Percentiles rank a stretch among this genome's conserved stretches.
phyloP scores from a whole-genome alignment of 2,888 invertebrate genomes.

The Clistopyga incitator region DNA sequence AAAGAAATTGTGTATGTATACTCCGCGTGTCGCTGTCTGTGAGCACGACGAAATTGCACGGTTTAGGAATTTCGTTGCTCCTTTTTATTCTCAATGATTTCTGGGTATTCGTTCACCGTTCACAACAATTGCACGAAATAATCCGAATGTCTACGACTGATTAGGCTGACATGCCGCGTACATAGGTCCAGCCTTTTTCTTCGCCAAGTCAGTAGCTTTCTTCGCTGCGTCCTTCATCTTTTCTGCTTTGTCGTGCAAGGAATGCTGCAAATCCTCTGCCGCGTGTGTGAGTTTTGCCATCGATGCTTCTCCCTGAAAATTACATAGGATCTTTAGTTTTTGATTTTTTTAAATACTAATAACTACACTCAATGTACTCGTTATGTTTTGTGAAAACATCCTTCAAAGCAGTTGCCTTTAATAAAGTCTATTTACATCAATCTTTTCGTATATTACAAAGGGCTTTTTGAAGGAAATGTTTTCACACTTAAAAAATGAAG shows the following conservation, averaged over 20 bases:
- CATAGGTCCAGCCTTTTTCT: conserved; percentile 85
- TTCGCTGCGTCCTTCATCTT: conserved; percentile 92
- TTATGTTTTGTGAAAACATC: too few species aligned
- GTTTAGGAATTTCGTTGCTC: neutral
- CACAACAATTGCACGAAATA: conserved; percentile 34
- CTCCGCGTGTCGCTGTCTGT: conserved; percentile 11
- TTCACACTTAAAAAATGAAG: too few species aligned
- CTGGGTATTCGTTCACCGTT: conserved; percentile 31
- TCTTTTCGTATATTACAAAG: too few species aligned
- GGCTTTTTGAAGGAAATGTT: too few species aligned
- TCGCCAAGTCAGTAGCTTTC: conserved; percentile 93
- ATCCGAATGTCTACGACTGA: conserved; percentile 76
- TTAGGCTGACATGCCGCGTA: conserved; percentile 81
- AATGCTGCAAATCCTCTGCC: conserved; percentile 80
- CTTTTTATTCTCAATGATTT: neutral
- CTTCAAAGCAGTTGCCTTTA: too few species aligned
- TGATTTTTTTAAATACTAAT: neutral
- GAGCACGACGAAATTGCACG: neutral
- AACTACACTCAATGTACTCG: too few species aligned
- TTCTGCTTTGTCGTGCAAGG: conserved; percentile 83
- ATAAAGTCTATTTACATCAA: too few species aligned
- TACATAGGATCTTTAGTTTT: neutral
- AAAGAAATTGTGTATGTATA: neutral
- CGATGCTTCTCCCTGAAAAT: conserved; percentile 76
- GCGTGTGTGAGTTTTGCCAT: conserved; percentile 78